These are phyloP conservation scores for Carpatolechia fugitivella DNA, from an alignment of 2,888 invertebrate species.

Conservation along the genomic window DNA sequence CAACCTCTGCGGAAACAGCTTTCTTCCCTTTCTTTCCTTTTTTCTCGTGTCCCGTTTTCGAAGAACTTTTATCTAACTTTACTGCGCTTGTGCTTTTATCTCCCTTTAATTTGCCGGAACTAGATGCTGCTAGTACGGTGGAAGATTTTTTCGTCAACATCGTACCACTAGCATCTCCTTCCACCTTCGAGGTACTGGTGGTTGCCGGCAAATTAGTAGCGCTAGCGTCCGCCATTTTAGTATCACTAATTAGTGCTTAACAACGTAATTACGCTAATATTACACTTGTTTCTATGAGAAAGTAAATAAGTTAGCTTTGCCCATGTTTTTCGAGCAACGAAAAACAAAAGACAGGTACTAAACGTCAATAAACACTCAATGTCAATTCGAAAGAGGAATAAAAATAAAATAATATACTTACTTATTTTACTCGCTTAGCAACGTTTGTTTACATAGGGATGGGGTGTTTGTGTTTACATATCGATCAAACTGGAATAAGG, in stretches of 20 bases:
- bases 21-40: background rate
- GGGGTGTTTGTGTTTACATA: too few relatives aligned
- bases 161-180: background rate
- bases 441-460: too few relatives aligned
- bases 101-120: background rate
- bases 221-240: conserved; percentile 34
- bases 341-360: conserved; percentile 30
- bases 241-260: conserved; percentile 24
- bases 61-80: background rate
- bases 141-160: background rate
- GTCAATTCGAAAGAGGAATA: too few relatives aligned
- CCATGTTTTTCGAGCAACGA: conserved; percentile 26
- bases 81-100: background rate
- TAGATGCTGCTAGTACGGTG: background rate
- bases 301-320: conserved; percentile 4
- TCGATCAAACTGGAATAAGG: too few relatives aligned
- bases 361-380: background rate
- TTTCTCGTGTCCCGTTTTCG: background rate
- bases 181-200: background rate
- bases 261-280: conserved; percentile 20
- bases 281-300: conserved; percentile 15
- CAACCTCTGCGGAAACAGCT: background rate
- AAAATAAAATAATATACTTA: too few relatives aligned
- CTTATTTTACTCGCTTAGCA: too few relatives aligned
- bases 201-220: background rate